A percentile compares a stretch with the other conserved stretches of the same genome.
These are phyloP conservation scores for Drosophila lacicola DNA, from an alignment of 2,888 invertebrate species.

Conservation along the genomic window DNA sequence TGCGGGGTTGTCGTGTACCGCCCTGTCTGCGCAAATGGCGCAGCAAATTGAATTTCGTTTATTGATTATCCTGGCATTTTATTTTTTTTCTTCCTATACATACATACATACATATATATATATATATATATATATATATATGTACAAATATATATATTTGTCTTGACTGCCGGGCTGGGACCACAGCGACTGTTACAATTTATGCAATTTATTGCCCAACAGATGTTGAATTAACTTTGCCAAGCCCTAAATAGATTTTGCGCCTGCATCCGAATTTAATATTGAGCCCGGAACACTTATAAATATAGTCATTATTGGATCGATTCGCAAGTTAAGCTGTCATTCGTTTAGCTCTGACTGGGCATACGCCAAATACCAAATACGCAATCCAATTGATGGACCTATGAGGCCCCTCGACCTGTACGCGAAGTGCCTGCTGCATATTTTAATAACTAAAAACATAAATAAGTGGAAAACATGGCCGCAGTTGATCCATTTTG, in stretches of 20 bases:
- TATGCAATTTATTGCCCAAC: conserved; percentile 71
- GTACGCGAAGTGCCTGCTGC: neutral
- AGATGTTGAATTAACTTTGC: conserved; percentile 76
- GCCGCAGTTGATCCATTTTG: conserved; percentile 15
- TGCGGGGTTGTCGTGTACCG: conserved; percentile 31
- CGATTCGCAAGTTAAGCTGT: conserved; percentile 3
- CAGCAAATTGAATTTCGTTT: conserved; percentile 82
- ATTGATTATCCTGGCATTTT: conserved; percentile 81
- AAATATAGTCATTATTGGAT: conserved; percentile 12
- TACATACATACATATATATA: too few relatives aligned
- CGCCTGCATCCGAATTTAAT: conserved; percentile 11
- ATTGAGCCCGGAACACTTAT: neutral
- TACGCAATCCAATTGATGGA: neutral
- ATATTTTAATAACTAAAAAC: conserved; percentile 27
- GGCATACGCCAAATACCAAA: neutral
- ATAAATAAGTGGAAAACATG: conserved; percentile 10
- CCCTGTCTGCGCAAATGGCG: conserved; percentile 78
- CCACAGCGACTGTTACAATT: conserved; percentile 49
- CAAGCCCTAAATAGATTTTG: conserved; percentile 45
- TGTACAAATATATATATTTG: conserved; percentile 33
- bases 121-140: neutral
- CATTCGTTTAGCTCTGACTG: neutral
- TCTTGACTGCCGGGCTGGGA: conserved; percentile 16
- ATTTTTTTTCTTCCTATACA: conserved; percentile 45
- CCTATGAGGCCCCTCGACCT: conserved; percentile 7